Evolutionary conservation across 2,113 vertebrate genomes (phyloP).

Genomic region (Microcebus tavaratra): DNA sequence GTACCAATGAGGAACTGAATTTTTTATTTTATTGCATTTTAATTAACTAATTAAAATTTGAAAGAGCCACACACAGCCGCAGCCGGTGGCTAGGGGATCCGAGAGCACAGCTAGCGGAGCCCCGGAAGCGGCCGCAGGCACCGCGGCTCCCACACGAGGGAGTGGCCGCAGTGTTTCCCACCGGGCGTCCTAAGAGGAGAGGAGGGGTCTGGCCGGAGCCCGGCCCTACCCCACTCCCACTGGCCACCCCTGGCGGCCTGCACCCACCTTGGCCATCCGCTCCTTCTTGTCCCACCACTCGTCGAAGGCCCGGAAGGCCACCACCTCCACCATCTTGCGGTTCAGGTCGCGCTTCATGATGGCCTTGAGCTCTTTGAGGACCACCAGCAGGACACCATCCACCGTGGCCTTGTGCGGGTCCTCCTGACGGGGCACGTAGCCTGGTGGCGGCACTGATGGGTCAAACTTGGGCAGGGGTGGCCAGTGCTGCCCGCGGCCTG

Average conservation of each 20-base stretch:
- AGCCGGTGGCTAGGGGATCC: no score
- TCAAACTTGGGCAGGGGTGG: slow-evolving; percentile 95
- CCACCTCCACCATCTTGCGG: slow-evolving; percentile 99
- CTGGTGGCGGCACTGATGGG: slow-evolving; percentile 95
- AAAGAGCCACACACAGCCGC: no score
- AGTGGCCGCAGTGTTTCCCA: rapidly evolving
- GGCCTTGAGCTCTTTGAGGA: slow-evolving; percentile 98
- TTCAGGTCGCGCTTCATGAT: slow-evolving; percentile 99
- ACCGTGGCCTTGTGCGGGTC: slow-evolving; percentile 98
- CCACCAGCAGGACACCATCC: slow-evolving; percentile 95
- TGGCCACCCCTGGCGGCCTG: slow-evolving; percentile 80
- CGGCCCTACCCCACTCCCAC: slow-evolving; percentile 85
- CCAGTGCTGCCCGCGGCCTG: slow-evolving; percentile 92
- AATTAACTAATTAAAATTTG: background rate
- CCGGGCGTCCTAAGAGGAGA: rapidly evolving
- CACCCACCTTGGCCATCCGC: slow-evolving; percentile 92
- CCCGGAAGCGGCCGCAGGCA: no score
- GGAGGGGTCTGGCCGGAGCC: rapidly evolving
- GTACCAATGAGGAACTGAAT: background rate
- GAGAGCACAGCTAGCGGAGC: background rate
- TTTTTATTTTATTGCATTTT: background rate
- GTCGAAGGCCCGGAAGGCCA: slow-evolving; percentile 97
- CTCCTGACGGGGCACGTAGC: slow-evolving; percentile 95
- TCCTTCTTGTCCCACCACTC: slow-evolving; percentile 99
- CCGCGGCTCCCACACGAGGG: no score